Percentiles rank a stretch among this genome's conserved stretches.
These are phyloP conservation scores for Ceratina calcarata DNA, from an alignment of 1,140 invertebrate species.

Conservation along the genomic window DNA sequence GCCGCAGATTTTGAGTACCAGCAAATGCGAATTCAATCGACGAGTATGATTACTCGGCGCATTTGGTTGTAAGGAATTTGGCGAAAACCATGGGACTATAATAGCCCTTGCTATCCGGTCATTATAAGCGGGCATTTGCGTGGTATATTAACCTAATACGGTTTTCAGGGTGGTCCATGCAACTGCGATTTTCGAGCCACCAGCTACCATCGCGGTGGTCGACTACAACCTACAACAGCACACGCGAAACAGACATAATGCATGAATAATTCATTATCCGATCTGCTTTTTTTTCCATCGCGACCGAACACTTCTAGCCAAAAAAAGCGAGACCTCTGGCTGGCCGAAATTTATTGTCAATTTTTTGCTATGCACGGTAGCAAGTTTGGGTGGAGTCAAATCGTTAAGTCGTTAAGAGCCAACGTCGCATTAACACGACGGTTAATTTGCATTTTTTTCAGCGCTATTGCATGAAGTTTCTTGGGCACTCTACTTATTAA, in stretches of 20 bases:
- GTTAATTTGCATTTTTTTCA: not conserved
- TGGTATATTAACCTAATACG: constrained; percentile 67
- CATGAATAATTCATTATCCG: constrained; percentile 22
- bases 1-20: constrained; percentile 51
- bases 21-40: constrained; percentile 23
- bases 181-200: constrained; percentile 14
- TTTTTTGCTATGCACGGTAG: not conserved
- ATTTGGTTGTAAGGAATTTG: constrained; percentile 50
- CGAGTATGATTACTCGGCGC: constrained; percentile 25
- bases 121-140: constrained; percentile 58
- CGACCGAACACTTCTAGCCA: not conserved
- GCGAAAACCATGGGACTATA: constrained; percentile 57
- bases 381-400: not conserved
- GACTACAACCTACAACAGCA: not conserved
- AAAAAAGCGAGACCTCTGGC: not conserved
- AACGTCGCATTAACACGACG: not conserved
- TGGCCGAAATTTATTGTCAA: constrained; percentile 10
- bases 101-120: constrained; percentile 61
- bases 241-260: constrained; percentile 13
- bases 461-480: too few species aligned
- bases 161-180: constrained; percentile 68
- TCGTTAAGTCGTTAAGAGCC: not conserved
- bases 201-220: constrained; percentile 19
- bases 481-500: too few species aligned
- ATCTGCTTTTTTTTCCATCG: not conserved